Base-by-base conservation (phyloP, 2,888 invertebrate species). In the Oligia latruncula region DNA sequence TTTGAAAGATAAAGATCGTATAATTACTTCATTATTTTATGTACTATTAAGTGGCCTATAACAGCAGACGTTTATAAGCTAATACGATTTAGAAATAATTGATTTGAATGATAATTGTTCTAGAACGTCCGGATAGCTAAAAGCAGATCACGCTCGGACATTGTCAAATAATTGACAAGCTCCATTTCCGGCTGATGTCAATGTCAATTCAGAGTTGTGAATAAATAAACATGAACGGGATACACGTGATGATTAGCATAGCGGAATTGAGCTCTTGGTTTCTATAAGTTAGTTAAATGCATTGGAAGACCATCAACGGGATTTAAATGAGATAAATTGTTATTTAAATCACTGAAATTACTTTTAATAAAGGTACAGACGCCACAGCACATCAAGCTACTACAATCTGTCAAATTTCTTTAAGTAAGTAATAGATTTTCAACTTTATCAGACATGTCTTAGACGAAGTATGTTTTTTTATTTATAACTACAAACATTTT, bases 131-230 rank as follows among this genome's bases (percentile, higher is more conserved):
- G 74, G 64, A 64, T 35, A 66, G 72, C 35, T 65, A 23, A 70
- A 81, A 82, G 64, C 83, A 72, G 71, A 75, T 70, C 70, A 43
- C 60, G 77, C 71, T 74, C 77, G 82, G 77, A 65, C 62, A 72
- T 73, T 71, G 77, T 62, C 85, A 77, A 81, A 85, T 83, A 75
- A 85, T 80, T 75, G 81, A 83, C 75, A 72, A 75, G 46, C 23
- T 58, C 72, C 60, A 84, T 84, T 83, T 83, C 72, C 81, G 85
- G 40, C 20, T 35, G 23, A 72, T 60, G 74, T 72, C 75, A 80
- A 80, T 80, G 81, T 72, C 83, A 72, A 75, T 85, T 52, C 66
- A 62, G 66, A 64, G 66, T 71, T 67, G 35, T 80, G 82, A 80
- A 82, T 84, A 64, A 84, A 84, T 82, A 71, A 82, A 84, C 84